phyloP scores from a whole-genome alignment of 2,888 invertebrate species.

The Sesamia inferens region DNA sequence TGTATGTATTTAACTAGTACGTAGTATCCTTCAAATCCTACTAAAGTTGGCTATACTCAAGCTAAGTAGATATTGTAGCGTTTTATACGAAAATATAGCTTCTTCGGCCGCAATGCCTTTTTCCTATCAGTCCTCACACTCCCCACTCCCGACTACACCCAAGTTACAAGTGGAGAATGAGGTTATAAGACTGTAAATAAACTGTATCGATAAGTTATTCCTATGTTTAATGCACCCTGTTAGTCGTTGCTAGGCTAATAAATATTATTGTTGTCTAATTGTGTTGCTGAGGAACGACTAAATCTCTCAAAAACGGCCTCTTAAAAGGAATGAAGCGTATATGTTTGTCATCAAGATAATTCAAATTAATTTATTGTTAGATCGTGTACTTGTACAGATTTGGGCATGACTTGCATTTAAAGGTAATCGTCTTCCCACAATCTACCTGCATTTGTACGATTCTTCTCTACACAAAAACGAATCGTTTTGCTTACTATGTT shows the following conservation, averaged over 20 bases:
- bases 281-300: neutral
- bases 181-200: neutral
- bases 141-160: neutral
- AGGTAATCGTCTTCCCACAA: slow-evolving; percentile 4
- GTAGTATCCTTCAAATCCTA: neutral
- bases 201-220: neutral
- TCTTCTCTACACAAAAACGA: neutral
- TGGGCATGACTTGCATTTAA: neutral
- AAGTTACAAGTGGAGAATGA: neutral
- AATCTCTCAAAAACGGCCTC: too few species aligned
- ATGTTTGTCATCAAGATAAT: slow-evolving; percentile 22
- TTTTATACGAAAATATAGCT: neutral
- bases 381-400: neutral
- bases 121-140: neutral
- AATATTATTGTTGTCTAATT: neutral
- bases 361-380: too few species aligned
- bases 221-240: neutral
- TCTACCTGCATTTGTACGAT: neutral
- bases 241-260: neutral
- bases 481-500: neutral
- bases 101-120: neutral
- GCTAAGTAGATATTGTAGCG: neutral
- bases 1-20: neutral
- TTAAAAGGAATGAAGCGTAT: slow-evolving; percentile 5
- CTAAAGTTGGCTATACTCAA: neutral